Evolutionary conservation across 2,113 vertebrate genomes (phyloP).

Genomic region (Seriola quinqueradiata): DNA sequence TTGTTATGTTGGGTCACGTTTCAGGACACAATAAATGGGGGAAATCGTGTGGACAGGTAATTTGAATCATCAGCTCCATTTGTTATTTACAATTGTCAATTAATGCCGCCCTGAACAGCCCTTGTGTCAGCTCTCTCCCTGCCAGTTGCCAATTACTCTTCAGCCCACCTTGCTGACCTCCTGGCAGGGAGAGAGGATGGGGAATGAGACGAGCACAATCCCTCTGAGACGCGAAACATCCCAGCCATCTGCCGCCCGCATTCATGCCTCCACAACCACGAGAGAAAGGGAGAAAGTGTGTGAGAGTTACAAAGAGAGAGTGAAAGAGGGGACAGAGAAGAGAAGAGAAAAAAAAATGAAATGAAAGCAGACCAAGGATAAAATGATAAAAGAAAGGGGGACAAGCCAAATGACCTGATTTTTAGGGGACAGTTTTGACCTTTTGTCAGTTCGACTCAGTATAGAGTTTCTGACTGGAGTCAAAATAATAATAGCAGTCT

Average conservation of each 20-base stretch:
- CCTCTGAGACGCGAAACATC: slow-evolving; percentile 78
- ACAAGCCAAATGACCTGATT: slow-evolving; percentile 51
- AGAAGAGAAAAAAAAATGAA: slow-evolving; percentile 23
- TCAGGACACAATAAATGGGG: slow-evolving; percentile 84
- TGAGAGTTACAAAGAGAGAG: slow-evolving; percentile 47
- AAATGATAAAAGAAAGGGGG: slow-evolving; percentile 43
- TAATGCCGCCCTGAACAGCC: slow-evolving; percentile 77
- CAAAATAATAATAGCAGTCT: slow-evolving; percentile 18
- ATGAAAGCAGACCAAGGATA: slow-evolving; percentile 34
- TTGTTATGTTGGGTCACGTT: slow-evolving; percentile 82
- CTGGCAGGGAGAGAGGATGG: slow-evolving; percentile 71
- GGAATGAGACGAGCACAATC: slow-evolving; percentile 72
- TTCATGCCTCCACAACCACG: slow-evolving; percentile 63
- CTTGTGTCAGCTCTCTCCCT: slow-evolving; percentile 73
- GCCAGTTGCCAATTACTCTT: slow-evolving; percentile 86
- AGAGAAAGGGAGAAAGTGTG: slow-evolving; percentile 47
- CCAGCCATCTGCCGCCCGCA: slow-evolving; percentile 82
- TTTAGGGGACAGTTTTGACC: slow-evolving; percentile 58
- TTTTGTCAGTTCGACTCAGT: slow-evolving; percentile 50
- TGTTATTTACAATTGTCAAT: slow-evolving; percentile 88
- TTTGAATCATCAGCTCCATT: slow-evolving; percentile 84
- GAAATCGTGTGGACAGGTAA: slow-evolving; percentile 80
- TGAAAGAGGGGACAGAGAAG: slow-evolving; percentile 56
- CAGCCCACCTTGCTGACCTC: slow-evolving; percentile 86
- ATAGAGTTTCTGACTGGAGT: slow-evolving; percentile 26